Base-by-base conservation (phyloP, 2,888 invertebrate genomes). In the Leptodirus hochenwartii region DNA sequence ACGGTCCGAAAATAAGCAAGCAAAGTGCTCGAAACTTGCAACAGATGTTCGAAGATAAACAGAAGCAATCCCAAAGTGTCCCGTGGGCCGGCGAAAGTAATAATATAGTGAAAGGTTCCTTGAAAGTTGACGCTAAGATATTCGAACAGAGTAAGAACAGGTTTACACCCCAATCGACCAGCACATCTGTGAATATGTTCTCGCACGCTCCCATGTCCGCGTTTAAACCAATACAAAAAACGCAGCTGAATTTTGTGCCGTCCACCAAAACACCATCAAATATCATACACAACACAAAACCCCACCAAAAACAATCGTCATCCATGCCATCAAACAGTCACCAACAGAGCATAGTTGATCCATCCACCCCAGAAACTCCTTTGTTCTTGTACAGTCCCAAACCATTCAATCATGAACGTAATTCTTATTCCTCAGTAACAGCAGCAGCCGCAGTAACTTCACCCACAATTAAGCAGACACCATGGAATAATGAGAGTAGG, bases 141-240 rank as follows among this genome's bases (percentile, higher is more conserved):
- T 41, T 38, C 8, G 39, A 40, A 16, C 27, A 36, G 5, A 41
- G 37, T 51, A 37, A 58, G 33, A 47, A 54, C 39, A 61, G 62
- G 23, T 61, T 64, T 32, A 55, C 58, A 13, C 60, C 69, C 15
- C 63, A 68, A 45, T 68, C 69, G n/a, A n/a, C n/a, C n/a, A n/a
- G n/a, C 6, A 53, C 65, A 3, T 8, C 33, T 2, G 62, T 75
- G 1, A 77, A 77, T 47, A 67, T 76, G 41, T 79, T 80, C 44
- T 76, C 72, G 14, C 79, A 80, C 47, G 33, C 77, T 1, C 75
- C 76, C 1, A 67, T 73, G 59, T 78, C 78, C 6, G 77, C 76
- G 3, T 80, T 80, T 44, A 69, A 71, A 39, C 78, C 74, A 2
- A 26, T 50, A 46, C 35, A 52, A 45, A 32, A 33, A 9, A 31